Evolutionary conservation across 2,888 invertebrate species (phyloP), one percentile per base, ranked within the genome.

Genomic region (Lymantria monacha): DNA sequence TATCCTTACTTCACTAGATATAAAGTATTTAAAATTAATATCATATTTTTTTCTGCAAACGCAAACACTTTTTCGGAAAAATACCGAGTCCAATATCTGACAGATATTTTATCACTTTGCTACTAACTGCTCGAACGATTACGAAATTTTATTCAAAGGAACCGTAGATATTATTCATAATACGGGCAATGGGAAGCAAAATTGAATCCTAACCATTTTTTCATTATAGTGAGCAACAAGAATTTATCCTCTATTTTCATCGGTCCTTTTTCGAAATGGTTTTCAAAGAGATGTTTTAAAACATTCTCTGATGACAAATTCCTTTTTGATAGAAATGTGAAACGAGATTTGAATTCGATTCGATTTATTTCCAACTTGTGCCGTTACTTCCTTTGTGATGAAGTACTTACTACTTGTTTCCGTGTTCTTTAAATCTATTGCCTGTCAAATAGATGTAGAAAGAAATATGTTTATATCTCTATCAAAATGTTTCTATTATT

Each of bases 251-350:
- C 14, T 42, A 54, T 53, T 54, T 46, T 37, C 44, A 42, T 44
- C 13, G 45, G 48, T 50, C 37, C 40, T 43, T 36, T 42, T 14
- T 44, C 22, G 48, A 52, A 57, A 53, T 50, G 15, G 46, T 46
- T 54, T 53, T 30, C 51, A 51, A 59, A 57, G 30, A 47, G 41
- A 45, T 54, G 52, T 63, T 60, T 47, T 31, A 56, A 55, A 55
- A 46, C 44, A 49, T 62, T 52, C 41, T 47, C 37, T 42, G 49
- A 57, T 57, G 57, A 58, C 48, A 51, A 61, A 64, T 56, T 64
- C 48, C 51, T 46, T 50, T 58, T 59, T 55, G 53, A 59, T 62
- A 55, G 50, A 64, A 61, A 59, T 56, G 37, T 44, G 52, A 53
- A 55, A 48, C 51, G 54, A 44, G 45, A 57, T 59, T 53, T 61